These are phyloP conservation scores for Pardosa pseudoannulata DNA, from an alignment of 2,888 invertebrate species.

Conservation along the genomic window DNA sequence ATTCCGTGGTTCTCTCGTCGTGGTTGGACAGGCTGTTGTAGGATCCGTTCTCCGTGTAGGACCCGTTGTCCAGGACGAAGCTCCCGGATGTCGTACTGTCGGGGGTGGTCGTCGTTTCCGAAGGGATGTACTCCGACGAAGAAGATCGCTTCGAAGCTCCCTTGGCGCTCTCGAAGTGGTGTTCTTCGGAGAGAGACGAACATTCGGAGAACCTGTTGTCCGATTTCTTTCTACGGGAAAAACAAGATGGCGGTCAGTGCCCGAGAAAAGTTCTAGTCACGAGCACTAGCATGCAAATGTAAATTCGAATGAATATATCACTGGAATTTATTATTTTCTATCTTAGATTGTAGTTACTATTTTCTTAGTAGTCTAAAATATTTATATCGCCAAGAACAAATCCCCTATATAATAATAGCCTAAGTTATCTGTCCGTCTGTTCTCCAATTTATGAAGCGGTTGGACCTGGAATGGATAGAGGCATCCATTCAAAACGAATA, in stretches of 20 bases:
- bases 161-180: conserved; percentile 6
- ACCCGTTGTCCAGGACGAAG: conserved; percentile 74
- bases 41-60: conserved; percentile 61
- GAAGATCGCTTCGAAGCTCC: conserved; percentile 52
- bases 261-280: no score
- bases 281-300: no score
- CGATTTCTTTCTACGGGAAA: conserved; percentile 68
- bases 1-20: conserved; percentile 40
- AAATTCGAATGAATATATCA: no score
- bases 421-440: no score
- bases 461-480: no score
- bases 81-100: conserved; percentile 75
- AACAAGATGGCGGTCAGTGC: not conserved
- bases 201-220: conserved; percentile 40
- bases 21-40: conserved; percentile 54
- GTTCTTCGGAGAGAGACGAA: conserved; percentile 53
- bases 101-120: conserved; percentile 72
- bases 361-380: no score
- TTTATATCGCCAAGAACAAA: no score
- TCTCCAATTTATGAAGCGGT: no score
- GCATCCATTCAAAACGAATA: no score
- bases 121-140: conserved; percentile 70
- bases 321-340: no score
- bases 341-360: no score
- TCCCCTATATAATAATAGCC: no score